Percentiles rank a stretch among this genome's conserved stretches.
Evolutionary conservation across 2,113 vertebrate genomes (phyloP).

Genomic region (Phylloscopus whistleri): DNA sequence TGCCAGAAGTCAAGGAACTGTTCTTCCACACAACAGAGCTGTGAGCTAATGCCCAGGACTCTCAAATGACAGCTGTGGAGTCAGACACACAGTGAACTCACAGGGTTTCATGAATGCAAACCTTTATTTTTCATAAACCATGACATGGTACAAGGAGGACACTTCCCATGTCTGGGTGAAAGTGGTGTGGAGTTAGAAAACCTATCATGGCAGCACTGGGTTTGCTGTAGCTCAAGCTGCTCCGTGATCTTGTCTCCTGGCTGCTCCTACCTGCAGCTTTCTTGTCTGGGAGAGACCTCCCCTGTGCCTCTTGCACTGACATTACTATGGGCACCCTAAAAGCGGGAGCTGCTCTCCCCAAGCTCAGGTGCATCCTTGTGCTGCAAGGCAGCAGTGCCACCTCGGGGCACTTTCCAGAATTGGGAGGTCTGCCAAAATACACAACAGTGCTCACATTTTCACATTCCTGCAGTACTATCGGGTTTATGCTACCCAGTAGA

Average conservation of each 20-base stretch:
- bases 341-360: not conserved
- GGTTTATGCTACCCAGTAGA: not conserved
- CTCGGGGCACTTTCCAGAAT: not conserved
- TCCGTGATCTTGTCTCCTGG: not conserved
- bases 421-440: not conserved
- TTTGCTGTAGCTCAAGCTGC: not conserved
- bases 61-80: not conserved
- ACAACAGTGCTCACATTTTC: fast-evolving
- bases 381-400: not conserved
- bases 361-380: not conserved
- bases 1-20: not conserved
- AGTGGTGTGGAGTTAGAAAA: not conserved
- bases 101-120: fast-evolving
- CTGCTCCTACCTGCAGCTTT: not conserved
- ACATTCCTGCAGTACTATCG: fast-evolving
- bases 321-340: not conserved
- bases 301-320: not conserved
- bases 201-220: not conserved
- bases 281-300: not conserved
- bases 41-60: fast-evolving
- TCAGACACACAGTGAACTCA: not conserved
- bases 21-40: fast-evolving
- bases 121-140: not conserved
- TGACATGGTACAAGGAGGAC: fast-evolving
- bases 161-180: not conserved